Conservation (phyloP, 2,797 vertebrate genomes). For the Helicolenus hilgendorfi region DNA sequence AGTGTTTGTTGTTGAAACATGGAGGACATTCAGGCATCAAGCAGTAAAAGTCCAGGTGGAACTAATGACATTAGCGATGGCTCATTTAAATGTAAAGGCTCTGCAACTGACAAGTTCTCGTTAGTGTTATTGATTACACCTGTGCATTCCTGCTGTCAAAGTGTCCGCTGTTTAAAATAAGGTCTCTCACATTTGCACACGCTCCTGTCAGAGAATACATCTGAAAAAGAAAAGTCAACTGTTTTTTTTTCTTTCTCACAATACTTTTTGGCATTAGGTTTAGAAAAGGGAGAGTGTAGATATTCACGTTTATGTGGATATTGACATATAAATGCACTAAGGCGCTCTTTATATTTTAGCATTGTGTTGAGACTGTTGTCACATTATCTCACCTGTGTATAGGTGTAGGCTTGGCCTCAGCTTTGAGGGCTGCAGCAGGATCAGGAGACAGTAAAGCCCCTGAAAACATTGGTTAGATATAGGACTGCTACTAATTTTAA, state of each 20-base stretch:
- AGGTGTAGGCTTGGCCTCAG: constrained; percentile 22
- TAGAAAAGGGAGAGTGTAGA: constrained; percentile 82
- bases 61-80: not conserved
- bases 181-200: constrained; percentile 46
- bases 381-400: constrained; percentile 49
- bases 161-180: constrained; percentile 19
- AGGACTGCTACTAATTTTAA: too few species aligned
- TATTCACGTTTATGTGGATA: constrained; percentile 38
- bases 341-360: constrained; percentile 40
- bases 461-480: not conserved
- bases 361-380: constrained; percentile 38
- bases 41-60: not conserved
- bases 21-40: not conserved
- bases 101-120: not conserved
- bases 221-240: not conserved
- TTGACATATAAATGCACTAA: constrained; percentile 79
- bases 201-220: constrained; percentile 17
- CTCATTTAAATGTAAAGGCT: not conserved
- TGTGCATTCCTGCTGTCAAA: constrained; percentile 8
- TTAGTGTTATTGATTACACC: not conserved
- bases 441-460: constrained; percentile 23
- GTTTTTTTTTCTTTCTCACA: not conserved
- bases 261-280: constrained; percentile 76
- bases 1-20: constrained; percentile 23
- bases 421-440: constrained; percentile 16